These are phyloP conservation scores for Hypsopygia costalis DNA, from an alignment of 2,888 invertebrate genomes.

Conservation along the genomic window DNA sequence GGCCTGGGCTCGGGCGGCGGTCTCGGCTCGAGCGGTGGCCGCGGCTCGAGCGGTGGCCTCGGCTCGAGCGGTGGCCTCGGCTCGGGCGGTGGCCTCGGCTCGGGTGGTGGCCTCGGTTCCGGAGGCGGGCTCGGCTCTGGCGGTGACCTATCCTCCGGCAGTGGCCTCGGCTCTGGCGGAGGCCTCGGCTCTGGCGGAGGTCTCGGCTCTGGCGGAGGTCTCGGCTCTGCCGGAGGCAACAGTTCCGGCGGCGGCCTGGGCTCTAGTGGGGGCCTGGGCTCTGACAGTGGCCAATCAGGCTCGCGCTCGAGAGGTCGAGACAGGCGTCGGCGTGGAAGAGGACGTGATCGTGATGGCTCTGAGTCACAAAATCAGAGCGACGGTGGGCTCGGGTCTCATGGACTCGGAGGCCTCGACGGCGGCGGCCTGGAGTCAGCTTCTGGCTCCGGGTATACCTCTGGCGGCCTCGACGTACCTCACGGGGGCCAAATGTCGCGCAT, in stretches of 20 bases:
- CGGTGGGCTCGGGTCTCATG: constrained; percentile 47
- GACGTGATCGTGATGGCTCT: constrained; percentile 54
- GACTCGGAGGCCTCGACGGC: constrained; percentile 39
- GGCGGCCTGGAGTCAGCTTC: constrained; percentile 46
- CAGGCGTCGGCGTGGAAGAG: constrained; percentile 68
- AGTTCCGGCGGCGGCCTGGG: constrained; percentile 29
- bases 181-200: constrained; percentile 20
- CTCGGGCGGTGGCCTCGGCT: constrained; percentile 34
- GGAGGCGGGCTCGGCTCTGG: constrained; percentile 35
- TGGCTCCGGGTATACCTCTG: constrained; percentile 50
- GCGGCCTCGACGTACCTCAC: constrained; percentile 70
- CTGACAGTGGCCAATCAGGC: constrained; percentile 26
- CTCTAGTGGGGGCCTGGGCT: constrained; percentile 36
- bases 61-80: constrained; percentile 25
- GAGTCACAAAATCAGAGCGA: constrained; percentile 38
- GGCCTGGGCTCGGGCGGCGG: constrained; percentile 28
- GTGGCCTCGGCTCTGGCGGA: constrained; percentile 28
- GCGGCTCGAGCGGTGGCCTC: constrained; percentile 30
- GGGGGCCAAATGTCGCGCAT: constrained; percentile 71
- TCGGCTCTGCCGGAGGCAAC: constrained; percentile 35
- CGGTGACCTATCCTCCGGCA: constrained; percentile 29
- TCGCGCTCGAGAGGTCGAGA: constrained; percentile 53
- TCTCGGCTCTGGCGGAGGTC: constrained; percentile 34
- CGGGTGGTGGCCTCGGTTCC: constrained; percentile 34
- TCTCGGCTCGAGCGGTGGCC: constrained; percentile 25